Base-by-base conservation (phyloP, 2,797 vertebrate genomes). In the Amazona finschi region DNA sequence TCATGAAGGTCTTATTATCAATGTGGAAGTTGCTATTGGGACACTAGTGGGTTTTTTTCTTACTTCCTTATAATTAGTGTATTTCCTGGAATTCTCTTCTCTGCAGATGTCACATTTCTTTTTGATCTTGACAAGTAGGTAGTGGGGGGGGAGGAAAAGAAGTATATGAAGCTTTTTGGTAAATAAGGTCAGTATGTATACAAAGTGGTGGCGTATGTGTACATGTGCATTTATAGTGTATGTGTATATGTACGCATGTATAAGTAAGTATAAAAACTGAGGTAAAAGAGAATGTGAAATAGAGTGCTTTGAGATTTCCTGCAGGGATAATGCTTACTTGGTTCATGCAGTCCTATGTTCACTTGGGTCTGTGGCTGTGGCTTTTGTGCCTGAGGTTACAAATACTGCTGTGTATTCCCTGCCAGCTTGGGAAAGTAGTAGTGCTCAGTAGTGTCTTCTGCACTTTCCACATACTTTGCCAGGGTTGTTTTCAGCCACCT, bases 351-450 rank as follows among this genome's bases (percentile, higher is more conserved):
- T 82, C 19, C 38, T 69, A 47, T 41, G 62, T 79, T 66, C 47
- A 20, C 2, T 8, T 73, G 30, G 17, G 20, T 43, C 24, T 72
- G n/a, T 62, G 38, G 31, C 61, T 72, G 43, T 24, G n/a, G 20
- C n/a, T 74, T 76, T 80, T 52, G 15, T 64, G 52, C 27, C 15
- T 44, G 9, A 62, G 21, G 15, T 41, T 69, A 38, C 12, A n/a
- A 64, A 12, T 79, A 53, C 27, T 3, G 4, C 5, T 33, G 10
- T 0, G 0, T 31, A 7, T 79, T 41, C 60, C 61, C 9, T 67
- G 17, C 52, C 13, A 88, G 38, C 28, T 58, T 12, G 27, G 46
- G 60, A 76, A 66, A 20, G 17, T 3, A 33, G 38, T 13, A 55
- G 50, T n/a, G 27, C 65, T 50, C 20, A 57, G 24, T 5, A 31